Evolutionary conservation across 1,140 invertebrate genomes (phyloP), one percentile per base, ranked within the genome.

Genomic region (Cydia pomonella): DNA sequence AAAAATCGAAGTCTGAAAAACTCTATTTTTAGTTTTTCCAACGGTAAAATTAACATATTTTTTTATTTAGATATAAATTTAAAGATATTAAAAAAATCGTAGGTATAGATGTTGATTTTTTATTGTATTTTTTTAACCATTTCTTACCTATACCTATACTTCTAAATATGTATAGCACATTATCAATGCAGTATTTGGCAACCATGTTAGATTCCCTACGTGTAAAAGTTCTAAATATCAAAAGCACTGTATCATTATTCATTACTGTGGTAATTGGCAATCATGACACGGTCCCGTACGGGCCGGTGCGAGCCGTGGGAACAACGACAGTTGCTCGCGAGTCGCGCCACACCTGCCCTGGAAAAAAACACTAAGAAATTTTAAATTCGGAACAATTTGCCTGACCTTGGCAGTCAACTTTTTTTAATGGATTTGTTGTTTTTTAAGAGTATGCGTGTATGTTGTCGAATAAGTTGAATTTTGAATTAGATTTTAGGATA

Each of bases 281-380:
- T 86, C 82, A 82, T 81, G 79, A 80, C 80, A 84, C 82, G 82
- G 80, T 83, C 80, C 73, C 82, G 80, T 78, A 85, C 33, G 63
- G 23, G 12, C 84, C 81, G 82, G 85, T 84, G 85, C 53, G 21
- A 77, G 75, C 78, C 85, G 85, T 87, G 85, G 84, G 85, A 87
- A 87, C 81, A 73, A 75, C 84, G 86, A 84, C 86, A 87, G 84
- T 87, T 87, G 86, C 81, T 73, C 80, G 41, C 41, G 41, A 44
- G 41, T 44, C 41, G 81, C 71, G 74, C 79, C 80, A 82, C 89
- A 91, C 89, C 89, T 90, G 89, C 90, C 88, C 80, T 79, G 77
- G 84, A 88, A 89, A 91, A 90, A 89, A 88, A 84, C 82, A 80
- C 84, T 80, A 84, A 83, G 76, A 84, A 90, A 86, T 87, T 89